A percentile compares a stretch with the other conserved stretches of the same genome.
phyloP scores from a whole-genome alignment of 1,140 invertebrate species.

The Pseudomyrmex cubaensis region DNA sequence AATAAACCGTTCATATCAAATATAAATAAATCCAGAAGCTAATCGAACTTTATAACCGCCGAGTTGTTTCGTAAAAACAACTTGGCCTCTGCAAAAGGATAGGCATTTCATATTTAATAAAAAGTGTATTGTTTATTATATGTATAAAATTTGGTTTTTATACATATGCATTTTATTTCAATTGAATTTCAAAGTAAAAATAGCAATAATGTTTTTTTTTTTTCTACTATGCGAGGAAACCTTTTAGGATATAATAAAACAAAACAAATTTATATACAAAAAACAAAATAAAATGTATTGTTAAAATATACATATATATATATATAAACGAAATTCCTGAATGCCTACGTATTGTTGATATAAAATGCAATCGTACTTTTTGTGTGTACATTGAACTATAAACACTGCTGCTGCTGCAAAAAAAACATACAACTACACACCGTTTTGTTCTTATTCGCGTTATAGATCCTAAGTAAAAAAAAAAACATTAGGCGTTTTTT shows the following conservation, averaged over 20 bases:
- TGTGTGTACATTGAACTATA: slow-evolving; percentile 12
- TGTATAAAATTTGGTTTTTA: neutral
- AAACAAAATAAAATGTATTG: too few species aligned
- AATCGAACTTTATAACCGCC: slow-evolving; percentile 40
- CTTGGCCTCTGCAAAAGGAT: slow-evolving; percentile 7
- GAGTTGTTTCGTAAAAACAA: slow-evolving; percentile 5
- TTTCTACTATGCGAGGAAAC: too few species aligned
- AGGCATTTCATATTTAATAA: slow-evolving; percentile 42
- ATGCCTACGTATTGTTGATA: neutral
- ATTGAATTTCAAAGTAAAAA: slow-evolving; percentile 26
- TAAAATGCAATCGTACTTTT: neutral
- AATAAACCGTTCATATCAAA: slow-evolving; percentile 39
- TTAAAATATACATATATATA: neutral
- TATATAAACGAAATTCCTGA: neutral
- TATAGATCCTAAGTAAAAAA: slow-evolving; percentile 27
- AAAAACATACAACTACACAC: neutral
- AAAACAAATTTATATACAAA: neutral
- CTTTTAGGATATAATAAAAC: too few species aligned
- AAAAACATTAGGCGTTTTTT: slow-evolving; percentile 11
- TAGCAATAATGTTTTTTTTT: neutral
- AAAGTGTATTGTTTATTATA: slow-evolving; percentile 13
- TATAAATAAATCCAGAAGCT: slow-evolving; percentile 29
- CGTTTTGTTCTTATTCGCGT: slow-evolving; percentile 18
- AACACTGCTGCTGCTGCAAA: neutral
- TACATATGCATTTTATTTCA: neutral